Evolutionary conservation across 2,888 invertebrate species (phyloP), one percentile per base, ranked within the genome.

Genomic region (Molorchus minor): DNA sequence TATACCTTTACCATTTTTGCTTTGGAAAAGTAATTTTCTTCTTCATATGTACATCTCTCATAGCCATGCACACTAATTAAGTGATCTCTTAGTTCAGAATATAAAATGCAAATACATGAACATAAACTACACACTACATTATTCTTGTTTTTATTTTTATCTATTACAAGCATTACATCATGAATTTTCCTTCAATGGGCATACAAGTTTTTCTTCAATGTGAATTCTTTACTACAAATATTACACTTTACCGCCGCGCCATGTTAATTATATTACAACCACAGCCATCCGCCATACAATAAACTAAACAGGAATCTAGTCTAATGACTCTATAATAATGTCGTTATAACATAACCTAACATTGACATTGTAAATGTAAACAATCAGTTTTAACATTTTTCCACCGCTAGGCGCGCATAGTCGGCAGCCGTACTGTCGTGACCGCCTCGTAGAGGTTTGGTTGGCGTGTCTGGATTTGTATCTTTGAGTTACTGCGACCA

Each of bases 391-490:
- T 30, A 30, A 33, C 12, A 8, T 15, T 15, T 8, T 12, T 35
- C 3, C 47, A 47, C 21, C 30, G 30, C 30, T 21, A 46, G 19
- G 16, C 16, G 10, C n/a, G 17, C 19, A 46, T 46, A 30, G 19
- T 41, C 41, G 20, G n/a, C 15, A 19, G 12, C 13, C 36, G 33
- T 33, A 47, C 47, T 47, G 16, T 17, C 33, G 3, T 41, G 41
- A 20, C 19, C 20, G 41, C 20, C 7, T 20, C 17, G 41, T 41
- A 16, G n/a, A n/a, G n/a, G n/a, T n/a, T n/a, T n/a, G n/a, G n/a
- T n/a, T n/a, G n/a, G n/a, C n/a, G n/a, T n/a, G n/a, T n/a, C n/a
- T n/a, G n/a, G n/a, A n/a, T n/a, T n/a, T n/a, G n/a, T n/a, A n/a
- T n/a, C n/a, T n/a, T n/a, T n/a, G n/a, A n/a, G n/a, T n/a, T n/a